Evolutionary conservation across 2,797 vertebrate species (phyloP).

Genomic region (Lycodopsis pacificus): DNA sequence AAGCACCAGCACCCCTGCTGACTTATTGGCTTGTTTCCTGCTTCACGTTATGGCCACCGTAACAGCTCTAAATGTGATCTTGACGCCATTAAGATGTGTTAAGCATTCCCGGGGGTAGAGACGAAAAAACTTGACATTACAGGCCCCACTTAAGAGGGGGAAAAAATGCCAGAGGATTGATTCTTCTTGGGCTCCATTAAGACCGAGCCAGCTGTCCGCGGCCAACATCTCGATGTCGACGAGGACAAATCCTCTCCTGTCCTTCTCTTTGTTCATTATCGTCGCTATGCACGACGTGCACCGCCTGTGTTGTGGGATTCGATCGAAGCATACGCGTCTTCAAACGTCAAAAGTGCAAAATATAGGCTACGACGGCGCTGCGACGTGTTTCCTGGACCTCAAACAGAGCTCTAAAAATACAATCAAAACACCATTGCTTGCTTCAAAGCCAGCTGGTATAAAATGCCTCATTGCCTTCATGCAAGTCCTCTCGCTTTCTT

Average conservation of each 20-base stretch:
- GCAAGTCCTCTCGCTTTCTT: conserved; percentile 36
- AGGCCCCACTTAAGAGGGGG: conserved; percentile 13
- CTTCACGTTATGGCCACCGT: conserved; percentile 28
- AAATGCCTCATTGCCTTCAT: conserved; percentile 61
- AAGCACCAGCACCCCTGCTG: conserved; percentile 14
- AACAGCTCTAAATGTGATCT: conserved; percentile 63
- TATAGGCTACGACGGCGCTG: not conserved
- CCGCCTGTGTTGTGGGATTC: conserved; percentile 8
- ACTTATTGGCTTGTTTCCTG: conserved; percentile 43
- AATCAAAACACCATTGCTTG: conserved; percentile 58
- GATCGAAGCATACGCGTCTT: conserved; percentile 17
- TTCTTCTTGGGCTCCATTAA: conserved; percentile 26
- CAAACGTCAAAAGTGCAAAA: conserved; percentile 26
- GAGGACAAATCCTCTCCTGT: conserved; percentile 17
- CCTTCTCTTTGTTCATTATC: conserved; percentile 18
- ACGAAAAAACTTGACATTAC: conserved; percentile 47
- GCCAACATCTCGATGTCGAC: not conserved
- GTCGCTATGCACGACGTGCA: conserved; percentile 8
- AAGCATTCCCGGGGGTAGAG: conserved; percentile 36
- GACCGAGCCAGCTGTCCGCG: not conserved
- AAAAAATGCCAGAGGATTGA: conserved; percentile 13
- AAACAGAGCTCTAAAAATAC: conserved; percentile 59
- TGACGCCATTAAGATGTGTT: conserved; percentile 80
- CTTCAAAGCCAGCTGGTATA: conserved; percentile 59
- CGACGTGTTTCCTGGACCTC: conserved; percentile 28